These are phyloP conservation scores for Eurytoma adleriae DNA, from an alignment of 2,888 invertebrate genomes.

Conservation along the genomic window DNA sequence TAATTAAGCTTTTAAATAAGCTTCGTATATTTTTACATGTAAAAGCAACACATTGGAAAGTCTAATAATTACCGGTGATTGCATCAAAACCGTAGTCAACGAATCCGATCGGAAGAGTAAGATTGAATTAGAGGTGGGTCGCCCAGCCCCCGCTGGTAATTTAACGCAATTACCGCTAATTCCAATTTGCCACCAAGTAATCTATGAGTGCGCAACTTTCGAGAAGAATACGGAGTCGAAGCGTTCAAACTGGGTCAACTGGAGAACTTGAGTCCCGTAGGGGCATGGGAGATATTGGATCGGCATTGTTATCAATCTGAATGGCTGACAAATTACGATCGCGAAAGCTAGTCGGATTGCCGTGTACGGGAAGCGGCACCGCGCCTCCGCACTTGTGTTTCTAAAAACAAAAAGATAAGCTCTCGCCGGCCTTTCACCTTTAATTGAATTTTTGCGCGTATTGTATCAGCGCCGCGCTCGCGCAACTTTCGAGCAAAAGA, in stretches of 20 bases:
- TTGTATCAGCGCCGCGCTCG: background rate
- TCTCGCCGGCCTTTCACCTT: conserved; percentile 4
- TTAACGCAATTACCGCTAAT: conserved; percentile 65
- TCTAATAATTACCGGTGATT: too few species aligned
- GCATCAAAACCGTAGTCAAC: too few species aligned
- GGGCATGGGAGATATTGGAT: conserved; percentile 53
- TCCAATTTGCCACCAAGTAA: conserved; percentile 66
- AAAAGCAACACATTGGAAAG: too few species aligned
- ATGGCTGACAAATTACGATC: conserved; percentile 60
- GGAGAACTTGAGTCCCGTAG: conserved; percentile 55
- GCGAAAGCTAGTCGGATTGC: conserved; percentile 28
- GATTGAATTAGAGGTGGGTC: too few species aligned
- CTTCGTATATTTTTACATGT: too few species aligned
- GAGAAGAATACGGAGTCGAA: conserved; percentile 60
- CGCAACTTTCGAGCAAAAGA: too few species aligned
- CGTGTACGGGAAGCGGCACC: conserved; percentile 6
- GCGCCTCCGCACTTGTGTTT: background rate
- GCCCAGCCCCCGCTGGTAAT: conserved; percentile 43
- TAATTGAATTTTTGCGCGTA: conserved; percentile 23
- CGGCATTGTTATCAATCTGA: conserved; percentile 61
- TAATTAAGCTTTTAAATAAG: too few species aligned
- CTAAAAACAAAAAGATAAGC: conserved; percentile 11
- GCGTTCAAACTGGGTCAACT: conserved; percentile 59
- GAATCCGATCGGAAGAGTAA: too few species aligned
- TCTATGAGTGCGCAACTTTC: conserved; percentile 60